These are phyloP conservation scores for Brachionus angularis DNA, from an alignment of 1,140 invertebrate genomes.

Conservation along the genomic window DNA sequence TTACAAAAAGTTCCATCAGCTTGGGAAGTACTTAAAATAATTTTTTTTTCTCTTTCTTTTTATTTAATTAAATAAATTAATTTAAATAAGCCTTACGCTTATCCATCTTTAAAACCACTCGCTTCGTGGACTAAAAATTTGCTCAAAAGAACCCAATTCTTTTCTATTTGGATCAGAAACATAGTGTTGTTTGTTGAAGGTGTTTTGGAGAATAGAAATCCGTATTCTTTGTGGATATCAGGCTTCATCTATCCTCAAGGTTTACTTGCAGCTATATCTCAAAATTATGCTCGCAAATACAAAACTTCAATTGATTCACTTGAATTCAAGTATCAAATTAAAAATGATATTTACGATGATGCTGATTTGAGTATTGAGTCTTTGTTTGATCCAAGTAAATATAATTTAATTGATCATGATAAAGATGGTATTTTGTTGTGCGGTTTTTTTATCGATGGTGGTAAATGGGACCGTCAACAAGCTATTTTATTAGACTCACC, in stretches of 20 bases:
- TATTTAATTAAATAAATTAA: no score
- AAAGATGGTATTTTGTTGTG: constrained; percentile 2
- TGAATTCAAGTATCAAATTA: constrained; percentile 14
- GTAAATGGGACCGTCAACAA: constrained; percentile 7
- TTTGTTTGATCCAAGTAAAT: neutral
- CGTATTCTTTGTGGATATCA: constrained; percentile 78
- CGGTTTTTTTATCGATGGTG: constrained; percentile 39
- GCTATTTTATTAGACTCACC: constrained; percentile 6
- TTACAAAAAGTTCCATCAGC: constrained; percentile 65
- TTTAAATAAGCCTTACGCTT: constrained; percentile 49
- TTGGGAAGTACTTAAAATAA: constrained; percentile 53
- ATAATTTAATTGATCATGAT: neutral
- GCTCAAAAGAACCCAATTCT: constrained; percentile 24
- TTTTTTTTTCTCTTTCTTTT: no score
- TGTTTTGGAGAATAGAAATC: constrained; percentile 48
- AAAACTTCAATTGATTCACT: constrained; percentile 77
- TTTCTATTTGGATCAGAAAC: constrained; percentile 12
- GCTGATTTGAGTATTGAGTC: neutral
- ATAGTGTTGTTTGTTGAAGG: constrained; percentile 26
- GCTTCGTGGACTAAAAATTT: constrained; percentile 71
- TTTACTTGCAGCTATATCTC: constrained; percentile 77
- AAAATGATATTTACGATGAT: constrained; percentile 15
- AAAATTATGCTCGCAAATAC: constrained; percentile 76
- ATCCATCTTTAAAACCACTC: constrained; percentile 72
- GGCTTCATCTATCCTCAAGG: constrained; percentile 85